Evolutionary conservation across 2,113 vertebrate species (phyloP).

Genomic region (Peucedramus taeniatus): DNA sequence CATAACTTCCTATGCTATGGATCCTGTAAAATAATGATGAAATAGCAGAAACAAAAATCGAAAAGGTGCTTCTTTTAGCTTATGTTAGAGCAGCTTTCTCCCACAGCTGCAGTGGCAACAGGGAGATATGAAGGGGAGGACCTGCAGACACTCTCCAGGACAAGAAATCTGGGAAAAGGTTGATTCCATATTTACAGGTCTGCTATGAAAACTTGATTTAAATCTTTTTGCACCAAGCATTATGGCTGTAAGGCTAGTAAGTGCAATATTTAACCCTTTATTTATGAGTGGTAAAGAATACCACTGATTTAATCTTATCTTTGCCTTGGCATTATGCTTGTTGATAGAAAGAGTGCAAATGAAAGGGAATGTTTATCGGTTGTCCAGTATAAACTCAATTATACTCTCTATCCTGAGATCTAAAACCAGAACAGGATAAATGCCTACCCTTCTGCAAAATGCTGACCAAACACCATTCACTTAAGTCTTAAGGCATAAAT

Average conservation of each 20-base stretch:
- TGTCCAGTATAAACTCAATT: not conserved
- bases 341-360: not conserved
- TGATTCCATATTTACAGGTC: not conserved
- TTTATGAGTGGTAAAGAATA: not conserved
- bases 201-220: not conserved
- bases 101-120: not conserved
- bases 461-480: not conserved
- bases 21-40: not conserved
- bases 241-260: not conserved
- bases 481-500: not conserved
- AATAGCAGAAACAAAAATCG: not conserved
- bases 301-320: not conserved
- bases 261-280: not conserved
- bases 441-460: not conserved
- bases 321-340: not conserved
- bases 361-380: not conserved
- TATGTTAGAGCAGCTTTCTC: not conserved
- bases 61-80: not conserved
- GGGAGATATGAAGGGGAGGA: not conserved
- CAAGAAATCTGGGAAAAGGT: not conserved
- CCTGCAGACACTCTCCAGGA: not conserved
- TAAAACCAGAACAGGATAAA: not conserved
- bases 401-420: not conserved
- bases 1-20: not conserved
- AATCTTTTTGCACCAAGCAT: not conserved